phyloP scores from a whole-genome alignment of 2,113 vertebrate genomes.

The Protobothrops flavoviridis region DNA sequence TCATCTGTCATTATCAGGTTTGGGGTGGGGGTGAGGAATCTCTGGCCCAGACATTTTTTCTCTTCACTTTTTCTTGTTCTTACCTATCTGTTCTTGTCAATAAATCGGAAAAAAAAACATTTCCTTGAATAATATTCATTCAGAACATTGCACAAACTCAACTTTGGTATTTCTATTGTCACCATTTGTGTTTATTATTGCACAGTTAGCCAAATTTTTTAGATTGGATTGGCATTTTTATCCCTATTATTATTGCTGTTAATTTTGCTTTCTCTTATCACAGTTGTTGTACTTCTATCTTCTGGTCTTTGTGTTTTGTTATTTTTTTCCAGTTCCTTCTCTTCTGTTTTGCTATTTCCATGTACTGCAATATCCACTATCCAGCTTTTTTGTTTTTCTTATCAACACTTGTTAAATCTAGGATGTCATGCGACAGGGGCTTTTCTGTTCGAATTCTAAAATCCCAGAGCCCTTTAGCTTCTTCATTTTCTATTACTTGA shows the following conservation, averaged over 20 bases:
- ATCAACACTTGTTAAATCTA: background rate
- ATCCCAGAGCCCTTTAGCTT: background rate
- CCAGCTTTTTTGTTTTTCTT: background rate
- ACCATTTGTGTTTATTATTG: background rate
- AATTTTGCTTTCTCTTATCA: background rate
- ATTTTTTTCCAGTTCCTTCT: background rate
- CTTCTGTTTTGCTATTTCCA: background rate
- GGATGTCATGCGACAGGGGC: background rate
- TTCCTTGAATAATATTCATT: background rate
- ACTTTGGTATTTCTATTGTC: background rate
- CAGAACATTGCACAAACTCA: background rate
- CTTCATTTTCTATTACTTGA: background rate
- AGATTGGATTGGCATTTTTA: background rate
- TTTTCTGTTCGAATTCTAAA: background rate
- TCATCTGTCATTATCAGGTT: background rate
- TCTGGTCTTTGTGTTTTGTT: background rate
- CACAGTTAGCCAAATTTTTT: background rate
- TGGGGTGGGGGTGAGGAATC: background rate
- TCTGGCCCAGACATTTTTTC: background rate
- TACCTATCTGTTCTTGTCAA: background rate
- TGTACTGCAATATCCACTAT: background rate
- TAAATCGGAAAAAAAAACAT: background rate
- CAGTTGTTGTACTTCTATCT: background rate
- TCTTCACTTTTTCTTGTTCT: background rate
- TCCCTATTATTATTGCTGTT: background rate